Evolutionary conservation across 2,888 invertebrate genomes (phyloP), one percentile per base, ranked within the genome.

Genomic region (Cylindroiulus punctatus): DNA sequence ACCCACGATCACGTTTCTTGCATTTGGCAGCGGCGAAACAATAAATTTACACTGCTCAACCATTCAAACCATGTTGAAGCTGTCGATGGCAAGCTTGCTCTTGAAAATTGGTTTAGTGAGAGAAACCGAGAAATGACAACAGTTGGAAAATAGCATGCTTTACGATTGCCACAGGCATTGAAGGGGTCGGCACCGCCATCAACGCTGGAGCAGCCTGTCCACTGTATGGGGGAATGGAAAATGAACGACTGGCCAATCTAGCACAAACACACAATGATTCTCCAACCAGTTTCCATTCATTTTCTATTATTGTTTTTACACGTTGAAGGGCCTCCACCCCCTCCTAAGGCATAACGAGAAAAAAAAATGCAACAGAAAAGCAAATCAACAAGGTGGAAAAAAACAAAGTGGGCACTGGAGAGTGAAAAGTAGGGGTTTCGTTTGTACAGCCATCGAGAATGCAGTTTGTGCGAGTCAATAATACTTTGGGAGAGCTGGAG

Each of bases 391-490:
- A 65, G 14, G 44, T 1, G n/a, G 12, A 65, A 65, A 65, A 22
- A 65, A 22, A 65, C 65, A 7, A 65, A 65, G 65, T 65, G 65
- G 65, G 65, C 65, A 65, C 26, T 0, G 65, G 26, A 65, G 65
- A 65, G 65, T 65, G 65, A 65, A 65, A 65, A 65, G 65, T 65
- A 65, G 65, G 65, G 65, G 65, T 65, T 65, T 65, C 65, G 65
- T 65, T 65, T 65, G 26, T 65, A 65, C 65, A 65, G 26, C 65
- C 26, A n/a, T 52, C n/a, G 19, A n/a, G n/a, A 65, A 65, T 65
- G 65, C 65, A 26, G 65, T 65, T 65, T 65, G 65, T 26, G 12
- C 26, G 26, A 65, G 65, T 65, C 65, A 65, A 65, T 65, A 65
- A 65, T 65, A 65, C 65, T 19, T 65, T n/a, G 26, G 26, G 65